A percentile compares a stretch with the other conserved stretches of the same genome.
These are phyloP conservation scores for Cabera pusaria DNA, from an alignment of 2,888 invertebrate species.

Conservation along the genomic window DNA sequence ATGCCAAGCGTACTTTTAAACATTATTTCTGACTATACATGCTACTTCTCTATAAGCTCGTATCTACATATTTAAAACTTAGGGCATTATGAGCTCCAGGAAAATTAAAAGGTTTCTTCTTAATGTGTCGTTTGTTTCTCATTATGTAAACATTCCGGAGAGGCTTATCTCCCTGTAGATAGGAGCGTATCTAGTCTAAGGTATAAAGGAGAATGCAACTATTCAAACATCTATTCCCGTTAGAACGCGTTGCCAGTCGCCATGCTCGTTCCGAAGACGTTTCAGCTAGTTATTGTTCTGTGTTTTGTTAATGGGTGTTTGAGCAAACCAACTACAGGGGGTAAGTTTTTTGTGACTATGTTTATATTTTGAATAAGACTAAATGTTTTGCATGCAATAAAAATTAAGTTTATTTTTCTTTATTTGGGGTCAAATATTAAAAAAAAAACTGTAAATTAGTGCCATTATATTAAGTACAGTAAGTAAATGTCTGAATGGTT, in stretches of 20 bases:
- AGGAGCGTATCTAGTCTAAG: slow-evolving; percentile 51
- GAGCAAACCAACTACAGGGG: slow-evolving; percentile 54
- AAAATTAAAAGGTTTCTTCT: slow-evolving; percentile 57
- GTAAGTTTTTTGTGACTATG: too few species aligned
- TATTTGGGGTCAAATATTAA: too few species aligned
- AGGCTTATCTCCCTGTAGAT: slow-evolving; percentile 69
- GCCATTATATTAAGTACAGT: too few species aligned
- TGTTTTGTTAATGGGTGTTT: slow-evolving; percentile 47
- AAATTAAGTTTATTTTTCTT: too few species aligned
- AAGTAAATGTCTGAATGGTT: too few species aligned
- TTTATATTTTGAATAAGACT: too few species aligned
- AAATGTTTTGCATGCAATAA: too few species aligned
- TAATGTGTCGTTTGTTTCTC: slow-evolving; percentile 56
- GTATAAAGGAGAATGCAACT: slow-evolving; percentile 62
- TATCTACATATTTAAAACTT: too few species aligned
- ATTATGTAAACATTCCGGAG: slow-evolving; percentile 78
- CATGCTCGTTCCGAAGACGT: slow-evolving; percentile 47
- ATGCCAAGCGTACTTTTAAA: too few species aligned
- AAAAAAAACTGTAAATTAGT: too few species aligned
- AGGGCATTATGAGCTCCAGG: slow-evolving; percentile 27
- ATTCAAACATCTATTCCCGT: slow-evolving; percentile 62
- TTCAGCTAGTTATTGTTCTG: slow-evolving; percentile 45
- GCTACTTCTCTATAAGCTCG: too few species aligned
- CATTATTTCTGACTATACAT: too few species aligned
- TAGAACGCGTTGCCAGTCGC: slow-evolving; percentile 38